Base-by-base conservation (phyloP, 1,140 invertebrate genomes). In the Eulimnadia texana region DNA sequence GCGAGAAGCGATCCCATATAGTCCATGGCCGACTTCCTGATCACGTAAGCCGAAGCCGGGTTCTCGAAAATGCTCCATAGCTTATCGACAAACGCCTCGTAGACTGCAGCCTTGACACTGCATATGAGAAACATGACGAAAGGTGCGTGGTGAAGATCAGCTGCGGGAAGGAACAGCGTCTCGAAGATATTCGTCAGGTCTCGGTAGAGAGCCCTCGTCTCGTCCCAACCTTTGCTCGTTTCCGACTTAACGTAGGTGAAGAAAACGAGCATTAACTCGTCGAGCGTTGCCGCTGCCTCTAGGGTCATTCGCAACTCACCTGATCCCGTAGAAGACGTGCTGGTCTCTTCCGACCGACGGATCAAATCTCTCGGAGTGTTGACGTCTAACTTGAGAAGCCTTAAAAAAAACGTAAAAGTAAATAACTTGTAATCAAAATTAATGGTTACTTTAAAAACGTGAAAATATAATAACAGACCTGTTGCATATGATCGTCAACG, bases 1-100 rank as follows among this genome's bases (percentile, higher is more conserved):
- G 84, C 79, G 13, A 90, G 66, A 58, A 90, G 78, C 71, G 86
- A 89, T 6, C 82, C 80, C 52, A 91, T 79, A 68, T 91, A 92
- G 58, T 75, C 78, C 25, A 86, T 78, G 16, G 84, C 76, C 22
- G 80, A 74, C 69, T 89, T 85, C 52, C 88, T 73, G 58, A 84
- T 74, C 50, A 88, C 75, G 1, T 77, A 66, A 1, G 84, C 73
- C 10, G 79, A 72, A 69, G 81, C 84, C 3, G 80, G 79, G 72
- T 84, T 76, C 50, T 77, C 78, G 49, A 87, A 79, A 73, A 85
- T 87, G 56, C 80, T 78, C 86, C 88, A 92, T 3, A 90, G 72
- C 68, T 78, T 82, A 53, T 78, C 76, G n/a, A 87, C 67, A 71
- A 89, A 88, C 11, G 75, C 77, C 66, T 86, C 83, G 10, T 75